These are phyloP conservation scores for Cataglyphis rosenhaueri DNA, from an alignment of 2,888 invertebrate species.

Conservation along the genomic window DNA sequence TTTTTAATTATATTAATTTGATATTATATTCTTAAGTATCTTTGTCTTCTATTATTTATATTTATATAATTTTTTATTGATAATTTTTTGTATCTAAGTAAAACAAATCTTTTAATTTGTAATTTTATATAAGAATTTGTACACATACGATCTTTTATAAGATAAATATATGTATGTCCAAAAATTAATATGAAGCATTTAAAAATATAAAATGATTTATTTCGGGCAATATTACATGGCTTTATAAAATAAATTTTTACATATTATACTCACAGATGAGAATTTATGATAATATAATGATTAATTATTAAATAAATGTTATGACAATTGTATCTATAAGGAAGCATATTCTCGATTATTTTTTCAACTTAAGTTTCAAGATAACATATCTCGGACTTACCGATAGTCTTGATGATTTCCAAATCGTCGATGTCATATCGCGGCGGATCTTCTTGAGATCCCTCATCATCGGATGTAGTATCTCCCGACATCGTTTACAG, in stretches of 20 bases:
- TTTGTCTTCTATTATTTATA: not conserved
- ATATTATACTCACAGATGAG: not conserved
- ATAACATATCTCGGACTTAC: constrained; percentile 86
- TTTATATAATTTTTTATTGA: constrained; percentile 7
- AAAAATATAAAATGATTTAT: not conserved
- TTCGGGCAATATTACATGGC: not conserved
- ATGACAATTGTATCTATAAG: not conserved
- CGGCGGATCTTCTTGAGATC: constrained; percentile 80
- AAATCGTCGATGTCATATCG: constrained; percentile 91
- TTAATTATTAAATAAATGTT: not conserved
- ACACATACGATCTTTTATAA: not conserved
- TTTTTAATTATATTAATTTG: constrained; percentile 3
- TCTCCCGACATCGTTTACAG: constrained; percentile 69
- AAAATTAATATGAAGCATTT: not conserved
- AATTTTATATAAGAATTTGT: not conserved
- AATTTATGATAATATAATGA: not conserved
- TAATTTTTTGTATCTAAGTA: not conserved
- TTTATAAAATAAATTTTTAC: not conserved
- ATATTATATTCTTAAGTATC: not conserved
- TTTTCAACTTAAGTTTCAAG: not conserved
- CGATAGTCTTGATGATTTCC: constrained; percentile 95
- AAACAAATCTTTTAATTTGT: constrained; percentile 2
- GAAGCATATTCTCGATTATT: not conserved
- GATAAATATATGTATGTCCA: not conserved
- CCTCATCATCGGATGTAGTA: constrained; percentile 81